A percentile compares a stretch with the other conserved stretches of the same genome.
Evolutionary conservation across 2,888 invertebrate species (phyloP).

Genomic region (Hartigia nigra): DNA sequence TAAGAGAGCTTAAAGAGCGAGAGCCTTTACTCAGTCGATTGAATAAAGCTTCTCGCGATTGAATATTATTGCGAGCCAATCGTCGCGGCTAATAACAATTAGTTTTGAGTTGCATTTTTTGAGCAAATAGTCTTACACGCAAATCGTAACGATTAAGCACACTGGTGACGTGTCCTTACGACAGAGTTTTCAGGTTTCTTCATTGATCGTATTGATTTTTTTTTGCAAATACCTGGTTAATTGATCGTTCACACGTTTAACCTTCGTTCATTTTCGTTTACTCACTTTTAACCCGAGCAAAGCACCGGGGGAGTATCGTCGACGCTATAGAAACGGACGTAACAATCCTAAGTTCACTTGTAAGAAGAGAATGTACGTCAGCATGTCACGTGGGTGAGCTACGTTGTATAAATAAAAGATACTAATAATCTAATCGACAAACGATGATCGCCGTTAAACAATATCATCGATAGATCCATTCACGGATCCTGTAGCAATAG

Average conservation of each 20-base stretch:
- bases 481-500: constrained; percentile 31
- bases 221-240: not conserved
- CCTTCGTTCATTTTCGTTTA: not conserved
- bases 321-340: not conserved
- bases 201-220: not conserved
- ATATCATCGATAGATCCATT: not conserved
- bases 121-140: constrained; percentile 9
- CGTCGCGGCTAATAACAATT: constrained; percentile 14
- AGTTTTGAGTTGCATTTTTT: constrained; percentile 27
- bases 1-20: not conserved
- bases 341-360: not conserved
- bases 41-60: not conserved
- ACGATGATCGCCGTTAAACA: not conserved
- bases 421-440: not conserved
- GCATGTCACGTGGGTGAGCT: not conserved
- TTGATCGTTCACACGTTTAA: not conserved
- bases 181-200: not conserved
- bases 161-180: not conserved
- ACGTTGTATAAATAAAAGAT: not conserved
- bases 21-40: not conserved
- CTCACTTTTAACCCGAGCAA: not conserved
- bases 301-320: not conserved
- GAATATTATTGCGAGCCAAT: not conserved
- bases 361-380: not conserved
- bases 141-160: not conserved